phyloP scores from a whole-genome alignment of 2,113 vertebrate species.

The Tyto alba region DNA sequence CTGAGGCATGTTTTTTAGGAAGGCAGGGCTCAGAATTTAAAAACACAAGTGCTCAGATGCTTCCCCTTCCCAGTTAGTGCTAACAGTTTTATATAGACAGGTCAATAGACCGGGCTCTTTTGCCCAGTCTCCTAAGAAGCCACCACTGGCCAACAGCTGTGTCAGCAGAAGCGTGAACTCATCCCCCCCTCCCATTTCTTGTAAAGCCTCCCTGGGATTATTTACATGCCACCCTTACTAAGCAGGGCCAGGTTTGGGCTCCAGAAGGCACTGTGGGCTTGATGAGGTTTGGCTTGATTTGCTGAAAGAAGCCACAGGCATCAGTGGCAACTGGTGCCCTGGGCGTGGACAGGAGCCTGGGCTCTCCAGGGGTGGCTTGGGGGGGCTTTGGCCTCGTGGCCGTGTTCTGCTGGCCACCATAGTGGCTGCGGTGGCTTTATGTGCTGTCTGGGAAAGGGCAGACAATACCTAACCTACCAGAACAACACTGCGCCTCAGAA shows the following conservation, averaged over 20 bases:
- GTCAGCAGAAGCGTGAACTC: background rate
- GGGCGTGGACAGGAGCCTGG: background rate
- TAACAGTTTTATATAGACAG: background rate
- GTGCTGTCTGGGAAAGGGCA: background rate
- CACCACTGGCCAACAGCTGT: background rate
- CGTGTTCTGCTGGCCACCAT: rapidly evolving
- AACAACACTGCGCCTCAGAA: background rate
- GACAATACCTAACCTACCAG: background rate
- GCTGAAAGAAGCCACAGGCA: background rate
- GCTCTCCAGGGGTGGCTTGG: background rate
- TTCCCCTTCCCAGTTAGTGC: background rate
- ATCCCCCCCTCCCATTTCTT: background rate
- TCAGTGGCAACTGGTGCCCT: background rate
- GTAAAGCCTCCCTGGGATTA: background rate
- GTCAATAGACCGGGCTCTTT: background rate
- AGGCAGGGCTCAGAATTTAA: background rate
- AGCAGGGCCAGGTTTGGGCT: background rate
- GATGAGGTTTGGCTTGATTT: background rate
- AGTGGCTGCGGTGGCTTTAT: background rate
- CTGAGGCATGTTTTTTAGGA: background rate
- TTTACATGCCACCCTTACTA: background rate
- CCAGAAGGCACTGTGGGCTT: background rate
- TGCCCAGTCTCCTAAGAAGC: background rate
- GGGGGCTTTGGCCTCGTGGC: background rate
- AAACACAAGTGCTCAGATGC: background rate